Percentiles rank a stretch among this genome's conserved stretches.
Conservation (phyloP, 1,140 invertebrate species). For the Euura lappo region DNA sequence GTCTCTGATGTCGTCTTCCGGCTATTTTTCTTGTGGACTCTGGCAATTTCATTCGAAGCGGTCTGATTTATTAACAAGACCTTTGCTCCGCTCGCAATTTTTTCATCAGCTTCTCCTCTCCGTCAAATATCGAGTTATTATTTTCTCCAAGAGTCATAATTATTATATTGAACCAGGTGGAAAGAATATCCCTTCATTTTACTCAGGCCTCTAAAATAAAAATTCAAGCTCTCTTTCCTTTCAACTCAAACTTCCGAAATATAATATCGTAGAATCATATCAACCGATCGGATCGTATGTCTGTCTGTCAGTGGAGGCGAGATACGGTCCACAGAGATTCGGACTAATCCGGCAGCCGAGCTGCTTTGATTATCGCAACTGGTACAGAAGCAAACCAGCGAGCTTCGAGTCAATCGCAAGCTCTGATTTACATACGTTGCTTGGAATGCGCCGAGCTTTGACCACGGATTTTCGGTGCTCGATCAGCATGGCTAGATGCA, state of each 20-base stretch:
- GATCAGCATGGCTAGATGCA: too few species aligned
- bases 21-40: not conserved
- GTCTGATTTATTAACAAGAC: not conserved
- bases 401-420: not conserved
- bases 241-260: not conserved
- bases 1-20: not conserved
- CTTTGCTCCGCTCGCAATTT: not conserved
- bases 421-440: not conserved
- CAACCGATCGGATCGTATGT: not conserved
- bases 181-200: not conserved
- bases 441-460: not conserved
- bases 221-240: not conserved
- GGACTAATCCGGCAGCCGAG: not conserved
- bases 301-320: not conserved
- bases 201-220: too few species aligned
- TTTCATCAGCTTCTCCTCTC: not conserved
- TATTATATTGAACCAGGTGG: too few species aligned
- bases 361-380: slow-evolving; percentile 1
- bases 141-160: not conserved
- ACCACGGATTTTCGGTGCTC: not conserved
- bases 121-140: not conserved
- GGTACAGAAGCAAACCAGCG: not conserved
- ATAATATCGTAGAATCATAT: not conserved
- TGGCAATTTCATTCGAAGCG: not conserved
- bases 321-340: not conserved